phyloP scores from a whole-genome alignment of 2,888 invertebrate species.

The Pristionchus arcanus region DNA sequence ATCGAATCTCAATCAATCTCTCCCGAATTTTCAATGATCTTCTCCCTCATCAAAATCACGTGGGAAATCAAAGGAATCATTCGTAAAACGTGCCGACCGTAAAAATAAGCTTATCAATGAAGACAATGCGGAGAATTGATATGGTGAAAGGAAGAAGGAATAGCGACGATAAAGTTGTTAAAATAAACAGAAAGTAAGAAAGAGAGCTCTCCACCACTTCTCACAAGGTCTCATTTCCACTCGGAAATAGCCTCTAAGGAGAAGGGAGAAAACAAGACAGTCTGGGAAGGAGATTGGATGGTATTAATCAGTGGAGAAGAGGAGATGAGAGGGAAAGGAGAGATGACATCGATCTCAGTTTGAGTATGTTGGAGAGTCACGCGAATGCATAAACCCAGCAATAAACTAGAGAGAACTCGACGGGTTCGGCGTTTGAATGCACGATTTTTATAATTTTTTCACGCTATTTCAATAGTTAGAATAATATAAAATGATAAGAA shows the following conservation, averaged over 20 bases:
- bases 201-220: conserved; percentile 3
- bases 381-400: background rate
- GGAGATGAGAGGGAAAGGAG: background rate
- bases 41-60: background rate
- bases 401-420: background rate
- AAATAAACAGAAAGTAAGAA: background rate
- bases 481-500: background rate
- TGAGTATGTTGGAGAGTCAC: conserved; percentile 9
- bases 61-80: background rate
- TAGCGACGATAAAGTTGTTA: background rate
- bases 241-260: conserved; percentile 29
- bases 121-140: conserved; percentile 15
- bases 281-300: background rate
- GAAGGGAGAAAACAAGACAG: conserved; percentile 37
- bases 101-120: background rate
- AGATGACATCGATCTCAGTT: background rate
- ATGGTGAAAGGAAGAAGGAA: background rate
- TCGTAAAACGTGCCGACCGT: background rate
- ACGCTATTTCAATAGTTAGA: background rate
- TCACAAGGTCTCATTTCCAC: conserved; percentile 39
- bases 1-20: background rate
- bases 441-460: background rate
- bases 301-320: conserved; percentile 31
- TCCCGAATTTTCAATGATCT: background rate
- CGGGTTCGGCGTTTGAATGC: background rate